Conservation (phyloP, 1,140 invertebrate genomes). For the Pseudomyrmex gracilis region DNA sequence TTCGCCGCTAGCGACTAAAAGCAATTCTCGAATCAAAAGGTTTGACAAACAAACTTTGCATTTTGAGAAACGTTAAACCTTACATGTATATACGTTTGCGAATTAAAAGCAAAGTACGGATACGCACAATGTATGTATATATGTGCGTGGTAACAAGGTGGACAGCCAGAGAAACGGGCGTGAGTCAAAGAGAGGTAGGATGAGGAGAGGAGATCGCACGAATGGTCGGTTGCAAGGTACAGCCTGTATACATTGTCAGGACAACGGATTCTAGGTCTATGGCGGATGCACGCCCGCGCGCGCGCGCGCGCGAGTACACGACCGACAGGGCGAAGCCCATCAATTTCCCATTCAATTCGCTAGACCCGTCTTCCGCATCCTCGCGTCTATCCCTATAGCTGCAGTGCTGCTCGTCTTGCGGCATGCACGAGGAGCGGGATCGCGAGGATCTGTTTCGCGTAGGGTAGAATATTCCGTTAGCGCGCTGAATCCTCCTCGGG, state of each 20-base stretch:
- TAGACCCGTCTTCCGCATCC: constrained; percentile 59
- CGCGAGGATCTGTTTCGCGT: constrained; percentile 38
- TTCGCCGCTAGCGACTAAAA: too few species aligned
- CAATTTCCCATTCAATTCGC: constrained; percentile 80
- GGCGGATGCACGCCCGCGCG: constrained; percentile 73
- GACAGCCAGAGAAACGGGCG: constrained; percentile 41
- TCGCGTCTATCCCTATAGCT: constrained; percentile 25
- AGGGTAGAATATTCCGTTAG: constrained; percentile 36
- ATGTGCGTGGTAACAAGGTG: constrained; percentile 44
- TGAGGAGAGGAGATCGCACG: constrained; percentile 23
- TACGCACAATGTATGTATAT: background rate
- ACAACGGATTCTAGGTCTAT: constrained; percentile 74
- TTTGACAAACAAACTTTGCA: too few species aligned
- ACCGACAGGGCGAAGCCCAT: constrained; percentile 77
- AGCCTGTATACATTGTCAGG: constrained; percentile 70
- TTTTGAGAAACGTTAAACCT: background rate
- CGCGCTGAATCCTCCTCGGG: background rate
- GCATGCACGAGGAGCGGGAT: constrained; percentile 3
- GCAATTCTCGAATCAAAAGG: too few species aligned
- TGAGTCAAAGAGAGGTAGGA: background rate
- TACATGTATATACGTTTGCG: background rate
- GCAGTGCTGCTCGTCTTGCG: constrained; percentile 30
- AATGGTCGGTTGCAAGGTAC: constrained; percentile 49
- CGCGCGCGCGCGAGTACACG: constrained; percentile 66
- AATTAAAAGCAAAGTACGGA: too few species aligned